Percentiles rank a stretch among this genome's conserved stretches.
Conservation (phyloP, 64 coral and sea anemone genomes). For the Montipora foliosa region DNA sequence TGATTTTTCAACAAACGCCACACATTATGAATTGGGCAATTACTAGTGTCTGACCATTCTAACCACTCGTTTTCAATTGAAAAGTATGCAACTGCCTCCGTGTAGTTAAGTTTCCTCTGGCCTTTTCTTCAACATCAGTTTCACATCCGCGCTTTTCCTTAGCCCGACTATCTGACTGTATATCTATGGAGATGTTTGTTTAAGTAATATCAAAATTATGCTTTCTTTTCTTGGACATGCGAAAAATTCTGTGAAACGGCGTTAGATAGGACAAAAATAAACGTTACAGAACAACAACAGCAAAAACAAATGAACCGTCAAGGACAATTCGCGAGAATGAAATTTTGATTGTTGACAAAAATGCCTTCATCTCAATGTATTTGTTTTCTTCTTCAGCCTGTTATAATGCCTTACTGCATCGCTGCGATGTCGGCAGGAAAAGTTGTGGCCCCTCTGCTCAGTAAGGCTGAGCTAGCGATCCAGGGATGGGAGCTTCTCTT, state of each 20-base stretch:
- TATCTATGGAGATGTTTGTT: not conserved
- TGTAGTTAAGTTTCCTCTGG: not conserved
- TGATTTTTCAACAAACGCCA: not conserved
- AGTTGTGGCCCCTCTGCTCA: slow-evolving; percentile 69
- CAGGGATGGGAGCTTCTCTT: slow-evolving; percentile 78
- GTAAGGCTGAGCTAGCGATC: slow-evolving; percentile 46
- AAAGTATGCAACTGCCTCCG: not conserved
- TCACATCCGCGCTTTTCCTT: not conserved
- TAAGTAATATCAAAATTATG: not conserved
- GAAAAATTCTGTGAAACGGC: not conserved
- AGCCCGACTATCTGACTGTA: not conserved
- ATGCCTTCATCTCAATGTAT: not conserved
- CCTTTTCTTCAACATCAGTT: not conserved
- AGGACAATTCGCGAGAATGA: not conserved
- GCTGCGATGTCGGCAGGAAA: slow-evolving; percentile 77
- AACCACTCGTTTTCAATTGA: not conserved
- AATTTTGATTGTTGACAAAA: not conserved
- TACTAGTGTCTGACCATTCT: not conserved
- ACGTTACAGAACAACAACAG: not conserved
- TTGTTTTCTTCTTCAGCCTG: slow-evolving; percentile 55
- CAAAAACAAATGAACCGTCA: not conserved
- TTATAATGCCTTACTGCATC: slow-evolving; percentile 78
- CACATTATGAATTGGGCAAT: not conserved
- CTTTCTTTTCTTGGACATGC: not conserved
- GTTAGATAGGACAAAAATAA: not conserved